Percentiles rank a stretch among this genome's conserved stretches.
Conservation (phyloP, 2,888 invertebrate species). For the Ornithoptera priamus region DNA sequence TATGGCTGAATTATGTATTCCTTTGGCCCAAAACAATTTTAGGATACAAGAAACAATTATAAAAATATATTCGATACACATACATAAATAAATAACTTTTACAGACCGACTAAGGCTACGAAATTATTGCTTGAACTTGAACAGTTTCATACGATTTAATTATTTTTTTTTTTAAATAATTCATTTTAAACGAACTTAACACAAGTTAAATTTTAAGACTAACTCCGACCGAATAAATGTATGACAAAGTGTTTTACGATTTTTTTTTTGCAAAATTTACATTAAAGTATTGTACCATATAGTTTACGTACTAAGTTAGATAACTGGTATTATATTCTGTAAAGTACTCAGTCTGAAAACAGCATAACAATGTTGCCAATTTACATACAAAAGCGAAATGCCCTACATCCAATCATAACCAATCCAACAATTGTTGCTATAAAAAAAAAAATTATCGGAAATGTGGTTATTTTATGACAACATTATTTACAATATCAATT, state of each 20-base stretch:
- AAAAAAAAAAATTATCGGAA: background rate
- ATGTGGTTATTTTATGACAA: background rate
- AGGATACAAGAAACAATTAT: constrained; percentile 20
- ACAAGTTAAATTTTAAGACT: constrained; percentile 9
- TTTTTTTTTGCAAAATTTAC: constrained; percentile 9
- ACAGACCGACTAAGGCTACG: constrained; percentile 67
- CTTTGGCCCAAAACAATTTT: constrained; percentile 6
- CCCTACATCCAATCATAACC: background rate
- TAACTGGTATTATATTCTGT: constrained; percentile 22
- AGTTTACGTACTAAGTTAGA: constrained; percentile 22
- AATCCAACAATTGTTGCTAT: background rate
- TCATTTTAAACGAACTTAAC: constrained; percentile 12
- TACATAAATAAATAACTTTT: constrained; percentile 24
- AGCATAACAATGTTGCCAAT: constrained; percentile 22
- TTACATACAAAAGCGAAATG: constrained; percentile 22
- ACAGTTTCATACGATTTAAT: constrained; percentile 9
- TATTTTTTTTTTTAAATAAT: constrained; percentile 13
- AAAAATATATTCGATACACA: constrained; percentile 16
- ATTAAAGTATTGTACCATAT: constrained; percentile 25
- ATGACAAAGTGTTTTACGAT: constrained; percentile 8
- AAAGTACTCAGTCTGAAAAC: constrained; percentile 29
- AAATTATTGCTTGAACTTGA: constrained; percentile 66
- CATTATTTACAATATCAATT: background rate
- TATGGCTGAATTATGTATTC: no score
- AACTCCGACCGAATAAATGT: constrained; percentile 14